A percentile compares a stretch with the other conserved stretches of the same genome.
Evolutionary conservation across 2,888 invertebrate species (phyloP).

Genomic region (Polymixis lichenea): DNA sequence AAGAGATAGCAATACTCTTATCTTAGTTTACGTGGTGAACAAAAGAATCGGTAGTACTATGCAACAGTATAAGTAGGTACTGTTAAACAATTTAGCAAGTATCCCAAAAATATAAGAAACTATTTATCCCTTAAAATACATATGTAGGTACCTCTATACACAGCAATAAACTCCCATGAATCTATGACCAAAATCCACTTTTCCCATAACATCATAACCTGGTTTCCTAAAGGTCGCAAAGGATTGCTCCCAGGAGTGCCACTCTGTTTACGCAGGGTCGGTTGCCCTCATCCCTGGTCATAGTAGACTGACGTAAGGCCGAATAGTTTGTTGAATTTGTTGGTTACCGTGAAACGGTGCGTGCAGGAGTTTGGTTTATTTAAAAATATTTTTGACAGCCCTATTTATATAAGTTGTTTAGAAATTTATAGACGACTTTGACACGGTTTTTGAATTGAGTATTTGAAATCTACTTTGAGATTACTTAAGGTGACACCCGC

Average conservation of each 20-base stretch:
- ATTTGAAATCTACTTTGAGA: too few relatives aligned
- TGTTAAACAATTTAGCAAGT: neutral
- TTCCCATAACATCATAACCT: slow-evolving; percentile 38
- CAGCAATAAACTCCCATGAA: neutral
- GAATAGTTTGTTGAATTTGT: slow-evolving; percentile 26
- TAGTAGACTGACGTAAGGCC: slow-evolving; percentile 12
- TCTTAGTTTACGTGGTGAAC: too few relatives aligned
- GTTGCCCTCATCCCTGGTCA: neutral
- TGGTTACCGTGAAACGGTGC: slow-evolving; percentile 2
- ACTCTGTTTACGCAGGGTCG: slow-evolving; percentile 35
- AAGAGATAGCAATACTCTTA: too few relatives aligned
- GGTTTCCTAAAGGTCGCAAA: slow-evolving; percentile 41
- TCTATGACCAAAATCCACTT: slow-evolving; percentile 13
- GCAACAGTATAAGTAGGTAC: neutral
- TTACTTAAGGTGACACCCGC: too few relatives aligned
- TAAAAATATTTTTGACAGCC: slow-evolving; percentile 3
- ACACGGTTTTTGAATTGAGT: too few relatives aligned
- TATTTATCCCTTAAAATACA: neutral
- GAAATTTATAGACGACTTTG: too few relatives aligned
- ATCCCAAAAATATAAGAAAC: neutral
- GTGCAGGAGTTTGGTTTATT: neutral
- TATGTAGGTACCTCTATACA: neutral
- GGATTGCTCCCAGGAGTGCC: slow-evolving; percentile 50
- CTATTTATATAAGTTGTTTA: neutral
- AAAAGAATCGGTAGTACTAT: neutral